These are phyloP conservation scores for Sebastes steindachneri DNA, from an alignment of 2,797 vertebrate species.

Conservation along the genomic window DNA sequence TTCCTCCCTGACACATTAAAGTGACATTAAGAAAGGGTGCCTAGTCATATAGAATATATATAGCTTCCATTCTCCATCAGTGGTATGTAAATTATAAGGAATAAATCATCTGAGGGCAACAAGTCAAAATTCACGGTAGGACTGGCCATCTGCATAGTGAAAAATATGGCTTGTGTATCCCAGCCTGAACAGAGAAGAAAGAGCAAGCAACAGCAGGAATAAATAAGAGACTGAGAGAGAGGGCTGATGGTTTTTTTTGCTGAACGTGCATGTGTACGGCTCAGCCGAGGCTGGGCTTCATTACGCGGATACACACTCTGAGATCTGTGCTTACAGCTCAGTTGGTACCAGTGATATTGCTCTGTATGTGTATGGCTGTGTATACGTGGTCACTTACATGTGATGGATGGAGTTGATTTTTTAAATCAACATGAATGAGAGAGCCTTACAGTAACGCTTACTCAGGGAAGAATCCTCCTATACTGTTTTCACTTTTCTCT, in stretches of 20 bases:
- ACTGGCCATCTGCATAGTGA: slow-evolving; percentile 19
- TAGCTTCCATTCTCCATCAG: background rate
- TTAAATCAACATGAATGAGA: background rate
- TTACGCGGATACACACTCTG: slow-evolving; percentile 55
- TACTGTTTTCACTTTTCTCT: background rate
- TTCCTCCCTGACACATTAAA: background rate
- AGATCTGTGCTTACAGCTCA: slow-evolving; percentile 58
- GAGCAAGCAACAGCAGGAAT: slow-evolving; percentile 23
- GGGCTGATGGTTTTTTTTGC: slow-evolving; percentile 45
- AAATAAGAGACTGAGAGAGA: slow-evolving; percentile 6
- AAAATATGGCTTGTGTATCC: slow-evolving; percentile 2
- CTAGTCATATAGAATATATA: too few species aligned
- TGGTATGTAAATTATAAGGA: background rate
- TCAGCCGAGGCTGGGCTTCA: slow-evolving; percentile 67
- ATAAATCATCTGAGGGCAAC: slow-evolving; percentile 13
- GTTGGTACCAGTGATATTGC: slow-evolving; percentile 50
- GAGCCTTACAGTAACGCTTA: background rate
- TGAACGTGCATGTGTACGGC: slow-evolving; percentile 41
- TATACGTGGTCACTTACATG: background rate
- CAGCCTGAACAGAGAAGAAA: slow-evolving; percentile 16
- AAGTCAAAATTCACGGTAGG: slow-evolving; percentile 13
- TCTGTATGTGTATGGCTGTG: slow-evolving; percentile 60
- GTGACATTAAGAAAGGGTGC: background rate
- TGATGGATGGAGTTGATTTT: background rate
- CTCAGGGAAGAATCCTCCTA: background rate